Percentiles rank a stretch among this genome's conserved stretches.
phyloP scores from a whole-genome alignment of 2,113 vertebrate species.

The Zosterops lateralis region DNA sequence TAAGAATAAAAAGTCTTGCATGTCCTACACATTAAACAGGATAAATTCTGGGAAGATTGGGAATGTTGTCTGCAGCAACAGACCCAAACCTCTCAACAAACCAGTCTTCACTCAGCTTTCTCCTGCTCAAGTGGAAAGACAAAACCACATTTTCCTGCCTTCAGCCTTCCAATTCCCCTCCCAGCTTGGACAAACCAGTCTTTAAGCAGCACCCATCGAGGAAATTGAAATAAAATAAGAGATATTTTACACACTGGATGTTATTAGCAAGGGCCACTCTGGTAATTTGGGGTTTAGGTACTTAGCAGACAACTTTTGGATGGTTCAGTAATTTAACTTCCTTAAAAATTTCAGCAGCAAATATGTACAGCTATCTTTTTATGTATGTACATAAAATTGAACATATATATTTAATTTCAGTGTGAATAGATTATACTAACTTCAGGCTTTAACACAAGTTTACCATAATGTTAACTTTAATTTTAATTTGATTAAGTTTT shows the following conservation, averaged over 20 bases:
- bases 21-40: background rate
- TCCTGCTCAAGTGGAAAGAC: background rate
- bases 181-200: background rate
- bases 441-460: background rate
- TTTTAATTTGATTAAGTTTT: constrained; percentile 21
- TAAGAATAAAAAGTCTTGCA: background rate
- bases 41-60: background rate
- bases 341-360: constrained; percentile 2
- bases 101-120: background rate
- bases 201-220: rapidly evolving
- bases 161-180: background rate
- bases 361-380: background rate
- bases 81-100: background rate
- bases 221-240: background rate
- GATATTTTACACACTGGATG: background rate
- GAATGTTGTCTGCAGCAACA: background rate
- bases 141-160: background rate
- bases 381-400: background rate
- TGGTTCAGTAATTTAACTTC: background rate
- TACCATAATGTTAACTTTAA: constrained; percentile 5
- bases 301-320: background rate
- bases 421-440: background rate
- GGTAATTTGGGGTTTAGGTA: background rate
- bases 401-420: background rate
- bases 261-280: background rate